Evolutionary conservation across 2,888 invertebrate species (phyloP), one percentile per base, ranked within the genome.

Genomic region (Lithophane semibrunnea): DNA sequence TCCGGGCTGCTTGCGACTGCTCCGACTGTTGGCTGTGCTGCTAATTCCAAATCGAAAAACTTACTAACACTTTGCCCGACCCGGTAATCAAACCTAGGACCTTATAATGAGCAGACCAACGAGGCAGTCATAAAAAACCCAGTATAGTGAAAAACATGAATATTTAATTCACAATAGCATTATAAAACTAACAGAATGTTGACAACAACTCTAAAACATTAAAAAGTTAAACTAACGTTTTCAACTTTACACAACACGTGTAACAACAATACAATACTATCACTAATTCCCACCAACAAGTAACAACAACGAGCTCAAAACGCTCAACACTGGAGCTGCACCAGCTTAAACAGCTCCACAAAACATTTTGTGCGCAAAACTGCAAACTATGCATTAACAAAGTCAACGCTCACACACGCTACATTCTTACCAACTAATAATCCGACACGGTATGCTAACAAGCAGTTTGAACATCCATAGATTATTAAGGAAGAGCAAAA

Each of bases 321-420:
- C n/a, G 24, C 47, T 60, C 18, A 60, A 37, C 10, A 21, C 7
- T 29, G 60, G 60, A 58, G 60, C n/a, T 58, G 8, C n/a, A 56
- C 54, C 9, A 67, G 85, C 81, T 85, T 75, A 70, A 29, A 71
- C 60, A 54, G 61, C 49, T 64, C 42, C 8, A 24, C 42, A 68
- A 47, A 63, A 85, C 66, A 86, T 78, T 74, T 63, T 83, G 74
- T 71, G 52, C 24, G 13, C 61, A 61, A 37, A 73, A 63, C 61
- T 73, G 65, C 73, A 66, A 87, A 83, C 79, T 83, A 80, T 88
- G 75, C 72, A 54, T 44, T 71, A 77, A 73, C 79, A 64, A 86
- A 86, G 80, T 79, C 61, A 37, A 65, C 64, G 29, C 29, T 29
- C 29, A 29, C 29, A 29, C 29, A 29, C 29, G n/a, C 18, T 10